Percentiles rank a stretch among this genome's conserved stretches.
Evolutionary conservation across 2,888 invertebrate species (phyloP).

Genomic region (Achlya flavicornis): DNA sequence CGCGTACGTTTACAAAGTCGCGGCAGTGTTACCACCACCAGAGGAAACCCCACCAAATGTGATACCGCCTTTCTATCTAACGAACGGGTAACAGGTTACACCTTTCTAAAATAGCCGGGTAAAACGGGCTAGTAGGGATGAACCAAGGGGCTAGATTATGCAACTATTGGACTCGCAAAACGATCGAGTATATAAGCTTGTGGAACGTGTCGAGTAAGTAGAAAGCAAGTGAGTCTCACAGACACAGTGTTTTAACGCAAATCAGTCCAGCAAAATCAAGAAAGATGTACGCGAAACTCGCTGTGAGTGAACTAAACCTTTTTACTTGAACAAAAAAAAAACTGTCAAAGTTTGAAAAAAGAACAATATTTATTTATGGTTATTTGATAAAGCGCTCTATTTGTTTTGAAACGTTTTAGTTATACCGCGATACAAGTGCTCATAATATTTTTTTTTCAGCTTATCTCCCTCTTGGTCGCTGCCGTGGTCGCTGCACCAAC

Average conservation of each 20-base stretch:
- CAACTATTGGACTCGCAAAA: constrained; percentile 61
- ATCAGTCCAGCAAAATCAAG: constrained; percentile 75
- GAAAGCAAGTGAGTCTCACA: constrained; percentile 70
- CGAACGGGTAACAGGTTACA: constrained; percentile 27
- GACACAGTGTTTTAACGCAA: constrained; percentile 59
- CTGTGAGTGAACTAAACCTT: constrained; percentile 63
- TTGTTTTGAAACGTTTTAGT: not conserved
- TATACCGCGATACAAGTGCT: not conserved
- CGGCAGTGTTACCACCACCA: constrained; percentile 60
- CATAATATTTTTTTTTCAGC: constrained; percentile 48
- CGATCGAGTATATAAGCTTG: constrained; percentile 71
- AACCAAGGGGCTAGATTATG: constrained; percentile 74
- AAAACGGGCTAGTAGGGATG: constrained; percentile 74
- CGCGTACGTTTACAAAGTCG: constrained; percentile 17
- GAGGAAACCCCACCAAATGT: constrained; percentile 57
- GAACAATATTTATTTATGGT: not conserved
- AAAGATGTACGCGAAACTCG: constrained; percentile 81
- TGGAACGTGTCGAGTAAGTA: constrained; percentile 58
- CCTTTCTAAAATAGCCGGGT: constrained; percentile 67
- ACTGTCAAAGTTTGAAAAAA: not conserved
- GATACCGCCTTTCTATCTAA: constrained; percentile 47
- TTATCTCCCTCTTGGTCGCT: constrained; percentile 65
- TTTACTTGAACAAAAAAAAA: not conserved
- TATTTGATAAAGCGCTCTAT: not conserved
- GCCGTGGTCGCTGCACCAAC: constrained; percentile 65